These are phyloP conservation scores for Meiosimyza platycephala DNA, from an alignment of 2,888 invertebrate genomes.

Conservation along the genomic window DNA sequence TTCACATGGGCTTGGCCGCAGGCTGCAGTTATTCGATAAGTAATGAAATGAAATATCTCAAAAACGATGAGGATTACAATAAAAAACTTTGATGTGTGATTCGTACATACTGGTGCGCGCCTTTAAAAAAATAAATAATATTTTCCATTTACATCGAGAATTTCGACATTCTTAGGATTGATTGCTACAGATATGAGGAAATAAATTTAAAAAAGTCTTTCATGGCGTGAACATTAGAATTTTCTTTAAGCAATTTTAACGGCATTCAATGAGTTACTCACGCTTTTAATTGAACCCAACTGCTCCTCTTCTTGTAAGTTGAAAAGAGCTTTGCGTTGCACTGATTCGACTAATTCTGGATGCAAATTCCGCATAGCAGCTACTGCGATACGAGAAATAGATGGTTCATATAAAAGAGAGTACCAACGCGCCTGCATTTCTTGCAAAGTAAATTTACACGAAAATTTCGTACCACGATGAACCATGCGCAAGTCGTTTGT, in stretches of 20 bases:
- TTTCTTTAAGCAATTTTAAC: not conserved
- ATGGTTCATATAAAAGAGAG: slow-evolving; percentile 93
- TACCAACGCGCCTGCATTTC: slow-evolving; percentile 98
- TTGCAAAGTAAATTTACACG: slow-evolving; percentile 91
- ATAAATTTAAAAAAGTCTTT: too few relatives aligned
- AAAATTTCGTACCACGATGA: slow-evolving; percentile 93
- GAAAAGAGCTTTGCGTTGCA: slow-evolving; percentile 90
- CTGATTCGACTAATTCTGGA: slow-evolving; percentile 87
- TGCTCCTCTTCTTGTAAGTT: slow-evolving; percentile 90
- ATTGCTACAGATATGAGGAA: too few relatives aligned
- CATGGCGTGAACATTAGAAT: too few relatives aligned
- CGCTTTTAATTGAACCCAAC: slow-evolving; percentile 83
- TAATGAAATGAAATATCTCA: too few relatives aligned
- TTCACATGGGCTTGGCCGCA: too few relatives aligned
- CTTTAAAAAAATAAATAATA: too few relatives aligned
- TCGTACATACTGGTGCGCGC: too few relatives aligned
- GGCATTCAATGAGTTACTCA: slow-evolving; percentile 63
- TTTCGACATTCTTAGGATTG: too few relatives aligned
- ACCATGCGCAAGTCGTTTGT: slow-evolving; percentile 85
- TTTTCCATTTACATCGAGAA: too few relatives aligned
- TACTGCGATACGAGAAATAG: slow-evolving; percentile 90
- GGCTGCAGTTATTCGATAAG: too few relatives aligned
- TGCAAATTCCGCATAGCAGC: slow-evolving; percentile 94
- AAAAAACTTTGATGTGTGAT: too few relatives aligned
- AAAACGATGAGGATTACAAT: too few relatives aligned